Evolutionary conservation across 2,797 vertebrate species (phyloP).

Genomic region (Spinus pinus): DNA sequence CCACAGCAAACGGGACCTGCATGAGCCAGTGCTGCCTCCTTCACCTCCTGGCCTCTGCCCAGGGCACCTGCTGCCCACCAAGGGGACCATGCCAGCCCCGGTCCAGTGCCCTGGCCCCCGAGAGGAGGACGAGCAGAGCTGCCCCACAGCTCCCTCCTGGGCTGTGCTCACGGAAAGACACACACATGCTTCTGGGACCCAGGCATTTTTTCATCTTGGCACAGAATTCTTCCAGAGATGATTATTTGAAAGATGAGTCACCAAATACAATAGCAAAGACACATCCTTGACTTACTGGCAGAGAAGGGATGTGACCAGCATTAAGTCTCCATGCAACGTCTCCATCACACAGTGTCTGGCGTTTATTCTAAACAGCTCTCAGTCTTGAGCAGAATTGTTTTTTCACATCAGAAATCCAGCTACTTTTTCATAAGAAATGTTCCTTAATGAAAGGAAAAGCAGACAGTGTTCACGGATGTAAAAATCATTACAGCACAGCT

Average conservation of each 20-base stretch:
- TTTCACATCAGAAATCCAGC: conserved; percentile 38
- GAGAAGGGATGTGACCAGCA: conserved; percentile 66
- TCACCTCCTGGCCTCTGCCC: neutral
- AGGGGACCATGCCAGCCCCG: fast-evolving
- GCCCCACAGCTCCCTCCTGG: neutral
- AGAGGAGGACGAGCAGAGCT: neutral
- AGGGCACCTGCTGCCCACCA: neutral
- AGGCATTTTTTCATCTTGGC: conserved; percentile 33
- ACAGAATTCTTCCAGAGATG: conserved; percentile 48
- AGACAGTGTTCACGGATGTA: neutral
- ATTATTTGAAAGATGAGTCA: conserved; percentile 67
- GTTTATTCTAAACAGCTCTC: conserved; percentile 55
- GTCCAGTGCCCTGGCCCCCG: fast-evolving
- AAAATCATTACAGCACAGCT: neutral
- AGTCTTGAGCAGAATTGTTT: conserved; percentile 12
- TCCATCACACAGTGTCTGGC: conserved; percentile 61
- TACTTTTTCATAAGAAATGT: conserved; percentile 3
- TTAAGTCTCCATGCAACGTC: conserved; percentile 44
- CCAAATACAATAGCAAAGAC: conserved; percentile 64
- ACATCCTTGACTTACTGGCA: conserved; percentile 65
- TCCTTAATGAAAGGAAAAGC: conserved; percentile 11
- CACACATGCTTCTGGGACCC: neutral
- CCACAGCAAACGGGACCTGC: fast-evolving
- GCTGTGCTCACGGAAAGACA: fast-evolving
- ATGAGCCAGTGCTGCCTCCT: fast-evolving